Base-by-base conservation (phyloP, 2,113 vertebrate species). In the Muscicapa adusta region DNA sequence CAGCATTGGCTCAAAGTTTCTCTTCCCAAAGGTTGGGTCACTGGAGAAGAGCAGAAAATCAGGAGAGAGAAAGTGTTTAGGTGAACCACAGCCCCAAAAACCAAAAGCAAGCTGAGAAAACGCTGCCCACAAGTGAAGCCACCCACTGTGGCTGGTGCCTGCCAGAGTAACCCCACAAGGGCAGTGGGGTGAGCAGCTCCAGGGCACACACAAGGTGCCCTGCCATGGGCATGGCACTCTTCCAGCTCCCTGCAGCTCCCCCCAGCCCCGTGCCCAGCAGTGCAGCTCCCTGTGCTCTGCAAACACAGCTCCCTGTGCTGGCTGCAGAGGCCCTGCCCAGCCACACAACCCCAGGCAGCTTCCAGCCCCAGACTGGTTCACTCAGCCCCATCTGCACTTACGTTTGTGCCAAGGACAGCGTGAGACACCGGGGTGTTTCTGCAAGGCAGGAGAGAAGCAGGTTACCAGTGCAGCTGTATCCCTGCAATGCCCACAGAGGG, bases 1-100 rank as follows among this genome's bases (percentile, higher is more conserved):
- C 95, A 99, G 97, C 74, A 98, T 98, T 86, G 98, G 98, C 97
- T 99, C 99, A 57, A 99, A 99, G 89, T 97, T 98, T 96, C 98
- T 99, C 97, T 97, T 99, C 93, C 96, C 98, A 91, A 98, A 98
- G 29, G 96, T 6, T 31, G 98, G 47, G 65, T 97, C 97, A 25
- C 98, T 98, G 94, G 34, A 82, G 74, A 88, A 62, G 40, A 68
- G n/a, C 51, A 89, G 63, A 76, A 92, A 90, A 73, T 40, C 36
- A 58, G 61, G 34, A 63, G 40, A 60, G 34, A 63, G 36, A 60
- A 91, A 24, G 15, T 18, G 25, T 74, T 78, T 12, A 93, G 26
- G 13, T 54, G 38, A 82, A 58, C 19, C 25, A 78, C 48, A 53
- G 62, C 8, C 45, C 10, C 24, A 17, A 43, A 74, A 43, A 3